Evolutionary conservation across 2,797 vertebrate species (phyloP), one percentile per base, ranked within the genome.

Genomic region (Xiphophorus birchmanni): DNA sequence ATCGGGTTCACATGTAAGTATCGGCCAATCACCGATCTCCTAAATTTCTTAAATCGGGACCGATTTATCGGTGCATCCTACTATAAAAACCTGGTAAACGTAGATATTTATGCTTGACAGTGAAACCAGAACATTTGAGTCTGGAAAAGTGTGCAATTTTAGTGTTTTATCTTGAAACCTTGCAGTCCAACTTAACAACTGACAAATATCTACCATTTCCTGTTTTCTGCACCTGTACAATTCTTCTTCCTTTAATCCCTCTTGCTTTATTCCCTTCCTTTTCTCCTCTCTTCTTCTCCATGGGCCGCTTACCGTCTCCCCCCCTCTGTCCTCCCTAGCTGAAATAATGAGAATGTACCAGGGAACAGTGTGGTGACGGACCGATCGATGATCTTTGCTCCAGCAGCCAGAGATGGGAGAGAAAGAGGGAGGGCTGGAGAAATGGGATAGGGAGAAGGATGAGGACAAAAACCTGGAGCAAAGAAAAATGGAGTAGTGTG

Each of bases 281-380:
- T 29, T 76, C 52, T 80, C 65, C 63, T 65, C 2, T 15, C 23
- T 72, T 47, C 60, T 21, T 32, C 82, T 80, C 80, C 47, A 78
- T 42, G 63, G 58, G 18, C 73, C 74, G 71, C 77, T 65, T 65
- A 56, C 80, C 50, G 23, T 7, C 84, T 83, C 84, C 5, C 72
- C 32, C 80, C 80, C 75, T 84, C 88, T 84, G 82, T 93, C 87
- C 89, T 89, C 88, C 89, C 87, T 85, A 82, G 90, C 90, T 93
- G 87, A 92, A 93, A 94, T 94, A 95, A 95, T 94, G 92, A 95
- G 89, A 85, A 87, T 86, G 86, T 91, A 88, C 86, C 90, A 87
- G 82, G 76, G 93, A 90, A 88, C 89, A 88, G 88, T 88, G 91
- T 69, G 47, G 87, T 87, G 87, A 94, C 81, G 87, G 91, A 82